Base-by-base conservation (phyloP, 2,888 invertebrate genomes). In the Selenia dentaria region DNA sequence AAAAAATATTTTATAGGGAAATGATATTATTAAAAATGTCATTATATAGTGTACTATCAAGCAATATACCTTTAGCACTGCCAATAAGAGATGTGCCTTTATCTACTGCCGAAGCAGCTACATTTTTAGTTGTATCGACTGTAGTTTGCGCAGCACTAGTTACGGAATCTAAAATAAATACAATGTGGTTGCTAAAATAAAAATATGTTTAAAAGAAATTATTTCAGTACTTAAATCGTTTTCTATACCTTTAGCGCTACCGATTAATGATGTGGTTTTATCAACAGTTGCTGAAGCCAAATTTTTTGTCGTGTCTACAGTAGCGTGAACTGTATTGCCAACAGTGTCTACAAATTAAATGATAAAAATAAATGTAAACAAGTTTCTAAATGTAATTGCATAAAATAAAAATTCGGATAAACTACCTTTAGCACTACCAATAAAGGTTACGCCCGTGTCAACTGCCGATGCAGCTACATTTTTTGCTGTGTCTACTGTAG, bases 341-440 rank as follows among this genome's bases (percentile, higher is more conserved):
- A 59, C 57, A 1, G 55, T 57, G 31, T 59, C 55, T 59, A 57
- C 18, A 54, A 51, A 14, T 27, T 0, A 31, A 37, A 33, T 6
- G 3, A 29, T 22, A 8, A 6, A 22, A n/a, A 6, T 6, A 22
- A 22, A 22, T 22, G 6, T 6, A n/a, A n/a, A n/a, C n/a, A n/a
- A n/a, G n/a, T n/a, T n/a, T n/a, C n/a, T n/a, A n/a, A n/a, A n/a
- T n/a, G n/a, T n/a, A n/a, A n/a, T n/a, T n/a, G n/a, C n/a, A n/a
- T n/a, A n/a, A n/a, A n/a, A n/a, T n/a, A 16, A 29, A 2, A 27
- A 22, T 6, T 22, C 18, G 4, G 18, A 4, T 22, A 26, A 18
- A 8, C 12, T 70, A 74, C 69, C 69, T 76, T 70, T 79, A 18
- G 75, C 74, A 6, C 62, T 57, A 42, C 70, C 76, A 38, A 77